Base-by-base conservation (phyloP, 2,113 vertebrate species). In the Cavia porcellus region DNA sequence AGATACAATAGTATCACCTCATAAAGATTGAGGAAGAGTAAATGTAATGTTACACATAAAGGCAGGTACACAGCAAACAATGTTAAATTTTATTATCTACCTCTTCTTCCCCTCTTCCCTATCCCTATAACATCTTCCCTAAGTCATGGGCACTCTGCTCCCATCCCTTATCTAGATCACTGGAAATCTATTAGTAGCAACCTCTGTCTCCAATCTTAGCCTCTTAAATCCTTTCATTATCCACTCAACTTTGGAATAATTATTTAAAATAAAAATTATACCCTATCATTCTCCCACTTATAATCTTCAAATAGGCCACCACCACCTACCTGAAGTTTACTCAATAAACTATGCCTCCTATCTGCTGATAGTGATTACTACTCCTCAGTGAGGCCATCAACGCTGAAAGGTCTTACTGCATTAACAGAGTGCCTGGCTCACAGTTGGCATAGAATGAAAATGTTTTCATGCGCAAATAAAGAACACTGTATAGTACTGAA, bases 251-350 rank as follows among this genome's bases (percentile, higher is more conserved):
- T 96, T 45, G 92, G 80, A 77, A 61, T 77, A 28, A 86, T 47
- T 20, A 86, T 32, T 86, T 81, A 89, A 96, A 96, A 96, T 70
- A 77, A 91, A 91, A 90, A 28, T 42, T 86, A 94, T 20, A 87
- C 55, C 38, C 74, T 42, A 9, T 89, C 42, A 77, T 62, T 92
- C 64, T 90, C 24, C 57, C 79, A 93, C 50, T 92, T 75, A 28
- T 5, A 96, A 81, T 2, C 94, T 42, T 92, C 95, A 92, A 95
- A 91, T 50, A 61, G 52, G 50, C 50, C 35, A 50, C 13, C 52
- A 80, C 25, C 32, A 59, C 6, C 47, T 85, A 62, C 57, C 50
- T 90, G 86, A 93, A 93, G 70, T 7, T 87, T 82, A 93, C 30
- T 47, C 84, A 47, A 88, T n/a, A 95, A 90, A 45, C 22, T 7